Conservation (phyloP, 2,113 vertebrate genomes). For the Panthera leo region DNA sequence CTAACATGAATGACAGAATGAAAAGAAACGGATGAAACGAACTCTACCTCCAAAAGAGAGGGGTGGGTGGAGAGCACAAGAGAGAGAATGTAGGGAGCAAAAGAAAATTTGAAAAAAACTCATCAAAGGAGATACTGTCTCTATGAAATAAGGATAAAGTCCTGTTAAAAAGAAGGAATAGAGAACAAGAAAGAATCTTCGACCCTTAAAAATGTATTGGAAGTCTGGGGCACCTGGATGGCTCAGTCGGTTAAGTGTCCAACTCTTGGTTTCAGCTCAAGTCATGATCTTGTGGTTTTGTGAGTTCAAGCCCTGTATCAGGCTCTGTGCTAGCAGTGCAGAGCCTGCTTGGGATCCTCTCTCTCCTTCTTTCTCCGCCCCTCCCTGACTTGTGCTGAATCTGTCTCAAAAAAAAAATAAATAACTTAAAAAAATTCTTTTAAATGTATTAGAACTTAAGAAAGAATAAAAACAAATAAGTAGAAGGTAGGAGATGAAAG, state of each 20-base stretch:
- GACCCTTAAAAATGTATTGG: not conserved
- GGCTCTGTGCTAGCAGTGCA: too few species aligned
- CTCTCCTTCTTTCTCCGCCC: too few species aligned
- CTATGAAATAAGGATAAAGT: not conserved
- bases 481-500: constrained; percentile 21
- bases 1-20: not conserved
- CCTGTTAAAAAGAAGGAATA: not conserved
- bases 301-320: too few species aligned
- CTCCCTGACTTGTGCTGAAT: too few species aligned
- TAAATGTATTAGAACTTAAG: not conserved
- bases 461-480: not conserved
- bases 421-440: too few species aligned
- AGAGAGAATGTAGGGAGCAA: not conserved
- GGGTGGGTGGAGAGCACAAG: not conserved
- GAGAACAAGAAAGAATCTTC: not conserved
- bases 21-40: not conserved
- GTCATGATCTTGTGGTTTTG: too few species aligned
- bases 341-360: too few species aligned
- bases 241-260: too few species aligned
- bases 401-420: too few species aligned
- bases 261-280: too few species aligned
- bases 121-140: not conserved
- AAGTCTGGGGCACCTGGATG: too few species aligned
- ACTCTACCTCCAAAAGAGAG: not conserved
- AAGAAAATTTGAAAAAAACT: not conserved